phyloP scores from a whole-genome alignment of 2,888 invertebrate genomes.

The Julus scanicus region DNA sequence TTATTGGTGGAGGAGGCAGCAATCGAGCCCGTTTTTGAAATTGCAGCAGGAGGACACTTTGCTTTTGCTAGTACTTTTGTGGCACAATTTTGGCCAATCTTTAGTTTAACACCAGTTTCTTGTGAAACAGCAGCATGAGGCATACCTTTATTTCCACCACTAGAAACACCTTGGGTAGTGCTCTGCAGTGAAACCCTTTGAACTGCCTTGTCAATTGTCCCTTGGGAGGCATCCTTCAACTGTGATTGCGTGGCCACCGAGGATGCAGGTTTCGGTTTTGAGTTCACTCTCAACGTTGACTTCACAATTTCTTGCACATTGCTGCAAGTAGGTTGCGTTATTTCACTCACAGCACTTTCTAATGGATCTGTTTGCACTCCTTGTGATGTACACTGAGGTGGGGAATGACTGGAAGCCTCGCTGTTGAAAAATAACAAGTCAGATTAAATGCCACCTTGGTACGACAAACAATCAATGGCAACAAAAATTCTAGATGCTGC shows the following conservation, averaged over 20 bases:
- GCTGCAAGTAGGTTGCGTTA: neutral
- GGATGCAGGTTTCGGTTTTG: neutral
- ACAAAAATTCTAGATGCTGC: too few relatives aligned
- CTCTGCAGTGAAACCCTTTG: neutral
- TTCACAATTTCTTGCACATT: neutral
- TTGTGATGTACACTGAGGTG: slow-evolving; percentile 23
- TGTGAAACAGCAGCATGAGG: neutral
- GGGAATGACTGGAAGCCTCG: slow-evolving; percentile 24
- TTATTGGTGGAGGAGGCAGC: neutral
- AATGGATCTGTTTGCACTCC: slow-evolving; percentile 44
- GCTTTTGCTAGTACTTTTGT: neutral
- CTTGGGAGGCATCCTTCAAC: neutral
- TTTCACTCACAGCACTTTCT: neutral
- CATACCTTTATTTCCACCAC: neutral
- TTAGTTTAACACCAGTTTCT: neutral
- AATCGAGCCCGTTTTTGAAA: neutral
- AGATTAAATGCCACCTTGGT: neutral
- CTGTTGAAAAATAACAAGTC: neutral
- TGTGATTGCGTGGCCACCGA: neutral
- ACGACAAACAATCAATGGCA: neutral
- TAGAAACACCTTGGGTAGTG: neutral
- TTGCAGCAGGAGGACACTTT: neutral
- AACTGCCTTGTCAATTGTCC: neutral
- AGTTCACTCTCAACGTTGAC: neutral
- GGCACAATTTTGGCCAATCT: neutral